Evolutionary conservation across 2,113 vertebrate species (phyloP).

Genomic region (Lycaon pictus): DNA sequence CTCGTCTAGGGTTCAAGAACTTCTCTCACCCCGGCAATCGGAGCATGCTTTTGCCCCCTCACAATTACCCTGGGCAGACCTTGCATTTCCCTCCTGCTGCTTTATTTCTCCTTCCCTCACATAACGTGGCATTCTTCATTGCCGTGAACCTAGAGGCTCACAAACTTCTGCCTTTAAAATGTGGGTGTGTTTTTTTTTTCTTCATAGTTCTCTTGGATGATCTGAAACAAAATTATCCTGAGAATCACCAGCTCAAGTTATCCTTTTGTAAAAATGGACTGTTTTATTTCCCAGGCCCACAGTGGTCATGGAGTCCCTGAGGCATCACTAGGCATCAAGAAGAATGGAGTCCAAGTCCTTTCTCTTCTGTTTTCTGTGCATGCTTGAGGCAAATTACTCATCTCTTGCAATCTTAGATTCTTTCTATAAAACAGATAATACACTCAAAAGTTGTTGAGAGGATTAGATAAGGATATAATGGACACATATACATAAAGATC

Average conservation of each 20-base stretch:
- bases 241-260: background rate
- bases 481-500: background rate
- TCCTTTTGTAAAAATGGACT: background rate
- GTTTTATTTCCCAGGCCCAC: conserved; percentile 1
- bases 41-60: background rate
- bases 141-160: background rate
- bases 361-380: conserved; percentile 31
- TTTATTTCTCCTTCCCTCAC: background rate
- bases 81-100: background rate
- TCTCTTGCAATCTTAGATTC: background rate
- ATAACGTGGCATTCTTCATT: background rate
- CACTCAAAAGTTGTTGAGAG: background rate
- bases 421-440: conserved; percentile 34
- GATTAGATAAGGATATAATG: background rate
- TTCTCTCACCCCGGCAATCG: background rate
- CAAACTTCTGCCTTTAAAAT: background rate
- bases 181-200: background rate
- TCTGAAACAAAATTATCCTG: background rate
- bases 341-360: background rate
- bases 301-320: background rate
- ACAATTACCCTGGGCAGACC: too few relatives aligned
- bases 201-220: conserved; percentile 7
- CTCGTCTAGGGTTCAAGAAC: background rate
- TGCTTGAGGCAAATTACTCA: conserved; percentile 18
- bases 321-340: background rate